phyloP scores from a whole-genome alignment of 2,888 invertebrate species.

The Prosopocoilus inquinatus region DNA sequence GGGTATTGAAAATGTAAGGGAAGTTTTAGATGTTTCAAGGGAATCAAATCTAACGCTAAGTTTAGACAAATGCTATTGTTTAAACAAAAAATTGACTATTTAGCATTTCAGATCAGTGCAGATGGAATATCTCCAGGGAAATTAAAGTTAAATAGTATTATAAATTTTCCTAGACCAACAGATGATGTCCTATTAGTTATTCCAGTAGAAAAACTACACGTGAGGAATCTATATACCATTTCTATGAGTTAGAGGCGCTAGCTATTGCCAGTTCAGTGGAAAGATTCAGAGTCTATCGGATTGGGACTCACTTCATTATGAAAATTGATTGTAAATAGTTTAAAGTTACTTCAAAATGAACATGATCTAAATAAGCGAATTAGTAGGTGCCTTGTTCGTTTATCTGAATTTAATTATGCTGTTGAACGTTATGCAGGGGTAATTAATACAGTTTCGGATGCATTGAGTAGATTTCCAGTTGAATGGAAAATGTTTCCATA shows the following conservation, averaged over 20 bases:
- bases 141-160: no score
- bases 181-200: slow-evolving; percentile 34
- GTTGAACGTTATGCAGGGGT: slow-evolving; percentile 33
- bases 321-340: slow-evolving; percentile 40
- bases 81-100: slow-evolving; percentile 22
- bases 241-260: slow-evolving; percentile 42
- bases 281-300: slow-evolving; percentile 39
- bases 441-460: slow-evolving; percentile 34
- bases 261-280: slow-evolving; percentile 38
- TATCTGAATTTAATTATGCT: slow-evolving; percentile 35
- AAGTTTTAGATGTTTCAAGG: slow-evolving; percentile 30
- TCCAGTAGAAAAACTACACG: slow-evolving; percentile 36
- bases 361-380: slow-evolving; percentile 35
- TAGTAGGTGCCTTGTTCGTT: slow-evolving; percentile 36
- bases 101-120: neutral
- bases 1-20: no score
- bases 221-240: slow-evolving; percentile 35
- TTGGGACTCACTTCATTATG: slow-evolving; percentile 36
- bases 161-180: slow-evolving; percentile 1
- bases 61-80: slow-evolving; percentile 41
- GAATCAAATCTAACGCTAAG: slow-evolving; percentile 35
- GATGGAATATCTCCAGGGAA: no score
- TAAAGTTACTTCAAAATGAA: slow-evolving; percentile 38
- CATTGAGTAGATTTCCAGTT: slow-evolving; percentile 31
- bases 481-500: neutral